Evolutionary conservation across 2,797 vertebrate genomes (phyloP), one percentile per base, ranked within the genome.

Genomic region (Basileuterus tristriatus): DNA sequence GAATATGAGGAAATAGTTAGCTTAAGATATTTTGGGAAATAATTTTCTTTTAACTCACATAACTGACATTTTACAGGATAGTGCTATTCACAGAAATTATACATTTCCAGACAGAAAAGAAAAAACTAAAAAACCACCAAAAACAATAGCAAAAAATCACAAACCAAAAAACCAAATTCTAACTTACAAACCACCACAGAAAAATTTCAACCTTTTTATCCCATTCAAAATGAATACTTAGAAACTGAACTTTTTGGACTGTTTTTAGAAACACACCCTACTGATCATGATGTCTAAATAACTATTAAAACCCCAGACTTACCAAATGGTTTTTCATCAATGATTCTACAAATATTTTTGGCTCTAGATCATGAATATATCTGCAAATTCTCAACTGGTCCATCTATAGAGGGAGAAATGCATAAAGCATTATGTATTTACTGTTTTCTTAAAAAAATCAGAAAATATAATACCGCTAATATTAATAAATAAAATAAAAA

Each of bases 71-170:
- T 7, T 47, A 69, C 19, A 63, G 11, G 16, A 29, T 34, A 22
- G 6, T 43, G 56, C 30, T 30, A 8, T 47, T 82, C 70, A 78
- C 18, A 56, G 55, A 44, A 84, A 55, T 68, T 64, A n/a, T 5
- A n/a, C 2, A 26, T 64, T 55, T 80, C 11, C 27, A 65, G 15
- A 24, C 2, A 43, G 9, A 15, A 30, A 46, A 47, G 9, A 34
- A 10, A 7, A 4, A 2, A 1, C 22, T 8, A 16, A 24, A 24
- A 39, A 32, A 52, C 1, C 11, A 6, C 9, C 3, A 17, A 10
- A 29, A 8, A 11, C 22, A 56, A 23, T 23, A 15, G 15, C 13
- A 55, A 55, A 34, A 56, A 16, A 34, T 10, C 15, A 24, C 55
- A 23, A 56, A 24, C 9, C 22, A 22, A 34, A 36, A 50, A 56